A percentile compares a stretch with the other conserved stretches of the same genome.
These are phyloP conservation scores for Leptoclinus maculatus DNA, from an alignment of 2,797 vertebrate genomes.

Conservation along the genomic window DNA sequence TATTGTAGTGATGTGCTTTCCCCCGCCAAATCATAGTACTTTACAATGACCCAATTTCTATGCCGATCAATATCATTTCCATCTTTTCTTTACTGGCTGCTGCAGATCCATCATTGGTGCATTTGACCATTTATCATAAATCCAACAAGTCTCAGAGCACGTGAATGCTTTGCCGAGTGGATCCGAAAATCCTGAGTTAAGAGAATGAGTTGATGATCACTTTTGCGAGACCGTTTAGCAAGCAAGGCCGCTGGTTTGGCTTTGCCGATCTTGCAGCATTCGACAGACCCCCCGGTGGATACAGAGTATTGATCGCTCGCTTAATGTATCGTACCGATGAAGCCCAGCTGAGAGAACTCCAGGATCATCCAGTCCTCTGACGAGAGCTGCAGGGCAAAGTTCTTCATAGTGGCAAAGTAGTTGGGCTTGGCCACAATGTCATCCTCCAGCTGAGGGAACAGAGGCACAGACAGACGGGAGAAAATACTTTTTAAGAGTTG, in stretches of 20 bases:
- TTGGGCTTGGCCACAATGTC: constrained; percentile 99
- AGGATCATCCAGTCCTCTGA: constrained; percentile 99
- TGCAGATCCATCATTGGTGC: neutral
- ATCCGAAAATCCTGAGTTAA: constrained; percentile 5
- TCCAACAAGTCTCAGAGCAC: neutral
- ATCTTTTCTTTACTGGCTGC: constrained; percentile 8
- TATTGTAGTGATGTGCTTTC: neutral
- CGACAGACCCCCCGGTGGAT: constrained; percentile 7
- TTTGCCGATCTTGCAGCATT: constrained; percentile 13
- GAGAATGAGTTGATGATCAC: constrained; percentile 5
- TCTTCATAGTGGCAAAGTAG: constrained; percentile 99
- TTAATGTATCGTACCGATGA: constrained; percentile 89
- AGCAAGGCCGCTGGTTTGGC: neutral
- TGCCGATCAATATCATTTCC: constrained; percentile 16
- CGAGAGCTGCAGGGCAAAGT: constrained; percentile 97
- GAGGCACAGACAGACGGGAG: neutral
- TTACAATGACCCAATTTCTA: constrained; percentile 13
- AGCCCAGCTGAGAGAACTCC: constrained; percentile 98
- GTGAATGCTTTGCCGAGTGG: neutral
- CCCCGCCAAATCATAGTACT: neutral
- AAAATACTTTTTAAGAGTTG: neutral
- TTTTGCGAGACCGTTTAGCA: neutral
- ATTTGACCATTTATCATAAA: constrained; percentile 15
- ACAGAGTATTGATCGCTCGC: constrained; percentile 5
- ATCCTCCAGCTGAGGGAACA: constrained; percentile 92